phyloP scores from a whole-genome alignment of 2,888 invertebrate genomes.

The Tenodera sinensis region DNA sequence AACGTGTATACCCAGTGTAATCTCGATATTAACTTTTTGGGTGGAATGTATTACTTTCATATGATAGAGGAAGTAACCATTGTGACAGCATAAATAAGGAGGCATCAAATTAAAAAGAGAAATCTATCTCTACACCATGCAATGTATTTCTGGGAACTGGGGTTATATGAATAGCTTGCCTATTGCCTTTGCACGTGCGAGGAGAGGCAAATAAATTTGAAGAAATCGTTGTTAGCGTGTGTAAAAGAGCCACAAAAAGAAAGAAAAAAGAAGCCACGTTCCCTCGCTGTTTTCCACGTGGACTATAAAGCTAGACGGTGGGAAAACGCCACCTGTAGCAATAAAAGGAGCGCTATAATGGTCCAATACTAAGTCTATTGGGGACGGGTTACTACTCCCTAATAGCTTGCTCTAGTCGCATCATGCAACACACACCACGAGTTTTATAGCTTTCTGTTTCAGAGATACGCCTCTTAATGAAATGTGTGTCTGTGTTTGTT shows the following conservation, averaged over 20 bases:
- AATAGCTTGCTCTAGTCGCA: not conserved
- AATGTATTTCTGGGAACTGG: not conserved
- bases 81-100: too few relatives aligned
- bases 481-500: too few relatives aligned
- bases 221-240: not conserved
- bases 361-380: not conserved
- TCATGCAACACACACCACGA: not conserved
- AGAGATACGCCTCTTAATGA: too few relatives aligned
- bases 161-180: not conserved
- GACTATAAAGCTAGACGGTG: not conserved
- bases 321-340: not conserved
- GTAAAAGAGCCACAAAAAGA: not conserved
- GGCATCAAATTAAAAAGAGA: too few relatives aligned
- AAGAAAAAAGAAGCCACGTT: not conserved
- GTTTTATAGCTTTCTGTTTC: too few relatives aligned
- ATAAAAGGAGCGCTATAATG: not conserved
- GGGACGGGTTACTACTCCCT: not conserved
- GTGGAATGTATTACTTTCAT: too few relatives aligned
- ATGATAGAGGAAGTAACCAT: too few relatives aligned
- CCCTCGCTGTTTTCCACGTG: not conserved
- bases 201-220: not conserved
- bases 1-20: too few relatives aligned
- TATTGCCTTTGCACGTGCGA: not conserved
- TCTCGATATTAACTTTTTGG: too few relatives aligned
- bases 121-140: too few relatives aligned